A percentile compares a stretch with the other conserved stretches of the same genome.
Evolutionary conservation across 2,888 invertebrate species (phyloP).

Genomic region (Phymatocera aterrima): DNA sequence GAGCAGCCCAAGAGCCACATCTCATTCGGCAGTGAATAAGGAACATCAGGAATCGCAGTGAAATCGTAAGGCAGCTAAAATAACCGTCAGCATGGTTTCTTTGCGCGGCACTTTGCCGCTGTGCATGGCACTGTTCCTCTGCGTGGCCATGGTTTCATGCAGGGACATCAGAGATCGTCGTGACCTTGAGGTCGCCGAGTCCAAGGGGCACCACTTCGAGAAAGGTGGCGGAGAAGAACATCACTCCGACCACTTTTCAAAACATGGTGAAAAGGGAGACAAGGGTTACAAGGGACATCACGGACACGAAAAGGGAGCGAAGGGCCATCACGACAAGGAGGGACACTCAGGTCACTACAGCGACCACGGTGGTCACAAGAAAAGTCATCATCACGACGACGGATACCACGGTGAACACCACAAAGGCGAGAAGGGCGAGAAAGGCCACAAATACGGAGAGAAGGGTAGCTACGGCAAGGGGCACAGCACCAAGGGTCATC

Average conservation of each 20-base stretch:
- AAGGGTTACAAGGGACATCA: conserved; percentile 85
- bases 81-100: conserved; percentile 32
- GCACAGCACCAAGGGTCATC: conserved; percentile 90
- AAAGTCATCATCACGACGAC: conserved; percentile 80
- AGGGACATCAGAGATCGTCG: conserved; percentile 76
- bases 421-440: conserved; percentile 82
- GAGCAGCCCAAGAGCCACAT: conserved; percentile 51
- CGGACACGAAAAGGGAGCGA: conserved; percentile 82
- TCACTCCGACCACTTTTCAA: conserved; percentile 80
- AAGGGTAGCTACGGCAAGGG: conserved; percentile 89
- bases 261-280: conserved; percentile 83
- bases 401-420: conserved; percentile 82
- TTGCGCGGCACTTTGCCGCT: conserved; percentile 65
- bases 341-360: conserved; percentile 80
- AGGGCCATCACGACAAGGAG: conserved; percentile 86
- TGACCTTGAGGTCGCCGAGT: conserved; percentile 78
- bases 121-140: conserved; percentile 75
- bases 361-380: conserved; percentile 80
- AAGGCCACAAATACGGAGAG: conserved; percentile 81
- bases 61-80: neutral
- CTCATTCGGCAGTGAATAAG: conserved; percentile 48
- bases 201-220: conserved; percentile 73
- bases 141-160: conserved; percentile 74
- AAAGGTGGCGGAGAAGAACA: conserved; percentile 83
- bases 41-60: conserved; percentile 20